Evolutionary conservation across 2,797 vertebrate genomes (phyloP), one percentile per base, ranked within the genome.

Genomic region (Smutsia temminckii): DNA sequence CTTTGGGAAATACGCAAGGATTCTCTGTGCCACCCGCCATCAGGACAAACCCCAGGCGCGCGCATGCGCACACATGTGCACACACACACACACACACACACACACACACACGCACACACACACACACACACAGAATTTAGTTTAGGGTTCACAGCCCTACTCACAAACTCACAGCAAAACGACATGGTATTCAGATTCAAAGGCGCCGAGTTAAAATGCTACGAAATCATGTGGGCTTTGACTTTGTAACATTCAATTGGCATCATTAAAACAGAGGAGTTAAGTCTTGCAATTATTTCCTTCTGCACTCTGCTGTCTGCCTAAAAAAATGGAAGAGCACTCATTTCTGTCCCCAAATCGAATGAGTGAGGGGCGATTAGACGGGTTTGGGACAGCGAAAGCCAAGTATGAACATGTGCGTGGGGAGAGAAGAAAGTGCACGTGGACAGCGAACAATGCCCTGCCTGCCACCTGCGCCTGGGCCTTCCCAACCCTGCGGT

Each of bases 191-290:
- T 97, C 96, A 86, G 84, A 95, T 86, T 96, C 92, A 97, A 91
- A 97, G 92, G 95, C 78, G 80, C 85, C 74, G 29, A 97, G 93
- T 96, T 97, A 97, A 97, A 98, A 97, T 96, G 93, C 96, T 96
- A 91, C 88, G 93, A 97, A 98, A 93, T 93, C 97, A 97, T 90
- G 90, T 0, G 49, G 96, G 97, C 93, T 97, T 97, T 91, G 79
- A 81, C 95, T 96, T 94, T 93, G 95, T 97, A 95, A 95, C 75
- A 8, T 85, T 98, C 55, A 23, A 95, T 57, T 97, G 97, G 98
- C 98, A 94, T 97, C 96, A 98, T 98, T 98, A 97, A 96, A 97
- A 96, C 87, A 97, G 86, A 95, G 86, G 89, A 97, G 97, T 98
- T 46, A 95, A 97, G 93, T 96, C 95, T 97, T 88, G 66, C 96